These are phyloP conservation scores for Neosalanx taihuensis DNA, from an alignment of 2,797 vertebrate genomes.

Conservation along the genomic window DNA sequence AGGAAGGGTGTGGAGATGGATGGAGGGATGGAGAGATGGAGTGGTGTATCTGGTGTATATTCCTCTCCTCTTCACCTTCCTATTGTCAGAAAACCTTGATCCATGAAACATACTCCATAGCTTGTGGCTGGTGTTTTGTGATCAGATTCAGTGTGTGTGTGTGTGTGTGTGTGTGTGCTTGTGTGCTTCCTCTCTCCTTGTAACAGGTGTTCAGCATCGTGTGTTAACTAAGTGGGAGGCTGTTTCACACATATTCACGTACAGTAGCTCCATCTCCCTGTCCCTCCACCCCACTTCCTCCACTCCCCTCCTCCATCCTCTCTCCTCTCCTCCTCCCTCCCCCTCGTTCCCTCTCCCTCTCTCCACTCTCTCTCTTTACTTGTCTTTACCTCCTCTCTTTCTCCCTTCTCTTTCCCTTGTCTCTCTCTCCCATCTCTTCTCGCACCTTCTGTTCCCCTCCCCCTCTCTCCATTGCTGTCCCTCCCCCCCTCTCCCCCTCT, in stretches of 20 bases:
- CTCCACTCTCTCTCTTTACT: neutral
- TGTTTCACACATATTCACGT: neutral
- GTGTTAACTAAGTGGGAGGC: neutral
- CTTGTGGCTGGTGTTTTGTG: too few relatives aligned
- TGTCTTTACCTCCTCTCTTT: neutral
- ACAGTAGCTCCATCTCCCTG: conserved; percentile 37
- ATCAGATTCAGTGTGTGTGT: too few relatives aligned
- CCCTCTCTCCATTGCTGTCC: conserved; percentile 13
- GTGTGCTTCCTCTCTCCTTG: too few relatives aligned
- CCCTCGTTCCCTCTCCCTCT: conserved; percentile 5
- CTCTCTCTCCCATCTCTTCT: neutral
- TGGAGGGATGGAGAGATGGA: too few relatives aligned
- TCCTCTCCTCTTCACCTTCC: too few relatives aligned
- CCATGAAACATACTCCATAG: too few relatives aligned
- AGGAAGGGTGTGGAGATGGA: too few relatives aligned
- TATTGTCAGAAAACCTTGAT: too few relatives aligned
- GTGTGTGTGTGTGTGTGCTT: too few relatives aligned
- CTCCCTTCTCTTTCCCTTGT: neutral
- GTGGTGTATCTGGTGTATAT: too few relatives aligned
- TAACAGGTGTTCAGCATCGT: neutral
- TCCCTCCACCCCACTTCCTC: conserved; percentile 31
- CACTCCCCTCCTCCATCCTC: conserved; percentile 28
- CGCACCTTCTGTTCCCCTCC: neutral
- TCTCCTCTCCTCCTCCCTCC: neutral
- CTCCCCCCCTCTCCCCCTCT: neutral